Evolutionary conservation across 2,888 invertebrate species (phyloP).

Genomic region (Troides helena): DNA sequence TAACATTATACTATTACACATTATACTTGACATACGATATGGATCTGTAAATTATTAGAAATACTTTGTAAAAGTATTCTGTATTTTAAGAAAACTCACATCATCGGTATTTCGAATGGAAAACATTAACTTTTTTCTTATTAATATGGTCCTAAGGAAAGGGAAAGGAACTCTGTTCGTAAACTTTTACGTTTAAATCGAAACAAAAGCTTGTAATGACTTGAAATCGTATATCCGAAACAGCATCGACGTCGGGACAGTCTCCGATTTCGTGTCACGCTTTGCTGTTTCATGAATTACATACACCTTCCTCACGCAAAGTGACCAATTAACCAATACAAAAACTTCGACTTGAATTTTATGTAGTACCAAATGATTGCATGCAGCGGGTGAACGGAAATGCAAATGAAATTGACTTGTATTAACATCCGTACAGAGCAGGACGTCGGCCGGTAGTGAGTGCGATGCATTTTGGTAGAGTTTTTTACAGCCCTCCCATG

Average conservation of each 20-base stretch:
- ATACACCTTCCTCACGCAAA: constrained; percentile 44
- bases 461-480: constrained; percentile 47
- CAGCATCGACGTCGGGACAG: constrained; percentile 11
- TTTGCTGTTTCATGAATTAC: constrained; percentile 44
- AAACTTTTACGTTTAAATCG: constrained; percentile 26
- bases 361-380: constrained; percentile 20
- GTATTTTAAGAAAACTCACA: no score
- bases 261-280: constrained; percentile 43
- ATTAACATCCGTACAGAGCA: constrained; percentile 1
- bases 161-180: neutral
- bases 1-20: no score
- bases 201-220: constrained; percentile 24
- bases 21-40: no score
- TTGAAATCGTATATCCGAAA: neutral
- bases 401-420: constrained; percentile 17
- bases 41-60: no score
- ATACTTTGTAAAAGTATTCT: neutral
- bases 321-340: constrained; percentile 49
- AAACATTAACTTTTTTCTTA: no score
- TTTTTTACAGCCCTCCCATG: constrained; percentile 75
- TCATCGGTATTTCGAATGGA: no score
- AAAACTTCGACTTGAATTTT: constrained; percentile 28
- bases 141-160: no score
- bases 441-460: constrained; percentile 9
- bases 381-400: constrained; percentile 3